Base-by-base conservation (phyloP, 2,797 vertebrate genomes). In the Adrianichthys oophorus region DNA sequence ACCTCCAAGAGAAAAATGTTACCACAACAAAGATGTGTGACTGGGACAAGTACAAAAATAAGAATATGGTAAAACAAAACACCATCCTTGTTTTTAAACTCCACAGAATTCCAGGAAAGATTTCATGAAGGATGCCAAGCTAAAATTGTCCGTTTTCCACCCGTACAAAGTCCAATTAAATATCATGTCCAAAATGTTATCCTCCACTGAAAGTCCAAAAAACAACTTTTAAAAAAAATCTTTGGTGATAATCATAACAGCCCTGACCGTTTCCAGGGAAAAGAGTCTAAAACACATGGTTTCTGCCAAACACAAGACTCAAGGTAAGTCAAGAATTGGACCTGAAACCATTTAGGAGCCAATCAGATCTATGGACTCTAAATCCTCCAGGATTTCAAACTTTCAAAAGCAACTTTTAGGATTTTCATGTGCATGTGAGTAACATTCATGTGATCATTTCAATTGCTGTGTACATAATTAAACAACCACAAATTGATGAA, bases 21-120 rank as follows among this genome's bases (percentile, higher is more conserved):
- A 65, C 52, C 61, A 74, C 6, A 72, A 70, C 70, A 69, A 40
- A 58, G 23, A 10, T 15, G 18, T 58, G 63, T 48, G 50, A 69
- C 37, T 54, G 4, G 12, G 48, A 56, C 42, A 43, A 7, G 12
- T 40, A 61, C 32, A 55, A 65, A 52, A 60, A 70, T 43, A 40
- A 58, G 17, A 67, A 17, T 18, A 21, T 48, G 45, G 46, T 63
- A 50, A 17, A 40, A 59, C 40, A 56, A 43, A 59, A 49, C 41
- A 49, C 0, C 32, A 14, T 45, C 16, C 21, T 62, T 53, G 37
- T 37, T 60, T n/a, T 40, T 54, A 56, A 56, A 26, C 15, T 13
- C 8, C 15, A 21, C 23, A 18, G 0, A 18, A 42, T 67, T 70
- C 57, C 26, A 37, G 26, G 57, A 75, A 70, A 6, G 12, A 14